Evolutionary conservation across 2,888 invertebrate genomes (phyloP), one percentile per base, ranked within the genome.

Genomic region (Elgonia sp.): DNA sequence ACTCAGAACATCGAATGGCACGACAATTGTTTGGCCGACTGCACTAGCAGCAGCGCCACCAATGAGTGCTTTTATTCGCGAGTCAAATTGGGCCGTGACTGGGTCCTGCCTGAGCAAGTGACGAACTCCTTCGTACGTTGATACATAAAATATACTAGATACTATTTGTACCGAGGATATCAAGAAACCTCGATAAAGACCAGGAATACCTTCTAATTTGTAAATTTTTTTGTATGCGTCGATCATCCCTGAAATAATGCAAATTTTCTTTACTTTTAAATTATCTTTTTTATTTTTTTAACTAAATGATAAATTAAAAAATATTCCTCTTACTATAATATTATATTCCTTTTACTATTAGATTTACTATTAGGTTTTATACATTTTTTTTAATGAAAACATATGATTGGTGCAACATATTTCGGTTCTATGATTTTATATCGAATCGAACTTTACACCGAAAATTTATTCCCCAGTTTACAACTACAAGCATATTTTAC

Each of bases 1-100:
- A 90, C 99, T 98, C 79, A 99, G 96, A 65, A 99, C 98, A 95
- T 99, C 99, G 93, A 99, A 98, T 6, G 99, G 99, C 77, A 99
- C 99, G 88, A 99, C 97, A 81, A 99, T 97, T 0, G 98, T 98
- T 95, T 99, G 99, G 0, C 98, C 98, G 20, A 99, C 98, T 69
- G 98, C 95, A 0, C 99, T 99, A 0, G 99, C 99, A 92, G 97
- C 97, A 0, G 97, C 98, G 4, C 99, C 99, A 42, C 97, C 99
- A 85, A 98, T 95, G 79, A 99, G 96, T 20, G 98, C 97, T 95
- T 97, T 96, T 50, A 97, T 90, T 93, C 96, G 95, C 3, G 97
- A 96, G 91, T 96, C 96, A 83, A 97, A 93, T 72, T 96, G 96
- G 21, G 93, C 90, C 55, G 93, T 92, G 20, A 92, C 73, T 55